Base-by-base conservation (phyloP, 2,888 invertebrate genomes). In the Aspidiotus rigidus region DNA sequence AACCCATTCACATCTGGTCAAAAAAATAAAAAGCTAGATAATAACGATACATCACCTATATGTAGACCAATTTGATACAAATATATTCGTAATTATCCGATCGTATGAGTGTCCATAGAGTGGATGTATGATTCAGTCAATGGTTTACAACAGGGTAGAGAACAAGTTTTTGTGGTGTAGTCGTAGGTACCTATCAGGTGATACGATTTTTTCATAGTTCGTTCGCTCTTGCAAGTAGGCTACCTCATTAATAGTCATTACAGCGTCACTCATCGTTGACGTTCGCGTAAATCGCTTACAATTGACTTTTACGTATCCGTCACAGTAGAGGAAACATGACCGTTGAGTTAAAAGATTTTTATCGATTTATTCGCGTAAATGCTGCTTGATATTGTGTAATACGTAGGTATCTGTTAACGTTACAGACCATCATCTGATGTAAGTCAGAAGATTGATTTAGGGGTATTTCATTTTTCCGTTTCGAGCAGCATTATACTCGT, bases 251-350 rank as follows among this genome's bases (percentile, higher is more conserved):
- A 49, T 49, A 49, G 49, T 49, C n/a, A 49, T 49, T 49, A 13
- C 49, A 11, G 49, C 49, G 49, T 49, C n/a, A 49, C 49, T 49
- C 49, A 49, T 49, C 49, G n/a, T n/a, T 49, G 49, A 49, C n/a
- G 28, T 28, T 28, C 28, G 28, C 28, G 28, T 28, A 28, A 28
- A 28, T 28, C 28, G 28, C 28, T 28, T 28, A 28, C 28, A 28
- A 28, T 28, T 28, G 28, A 28, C 28, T 28, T 28, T 28, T 28
- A 28, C 28, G 5, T 28, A 28, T 28, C 28, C 28, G 49, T 49
- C n/a, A 49, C 49, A 6, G 49, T 3, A n/a, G 49, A 49, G 49
- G 11, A n/a, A 49, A 49, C 49, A 49, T n/a, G 49, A 49, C 49
- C 49, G 49, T 49, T 49, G n/a, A 11, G 49, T 49, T n/a, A 3